Conservation (phyloP, 1,140 invertebrate genomes). For the Diploscapter pachys region DNA sequence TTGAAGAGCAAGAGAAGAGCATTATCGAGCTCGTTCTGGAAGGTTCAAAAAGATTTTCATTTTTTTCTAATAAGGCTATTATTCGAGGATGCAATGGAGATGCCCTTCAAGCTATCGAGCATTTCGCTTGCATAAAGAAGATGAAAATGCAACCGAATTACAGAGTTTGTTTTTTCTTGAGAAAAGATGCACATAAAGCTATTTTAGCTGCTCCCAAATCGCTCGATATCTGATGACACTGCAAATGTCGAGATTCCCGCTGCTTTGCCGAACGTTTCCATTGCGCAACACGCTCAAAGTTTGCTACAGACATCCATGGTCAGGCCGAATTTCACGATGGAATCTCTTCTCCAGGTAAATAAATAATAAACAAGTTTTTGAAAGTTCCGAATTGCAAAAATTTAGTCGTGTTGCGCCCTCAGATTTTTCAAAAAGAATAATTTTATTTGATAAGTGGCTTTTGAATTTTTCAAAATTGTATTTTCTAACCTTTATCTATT, state of each 20-base stretch:
- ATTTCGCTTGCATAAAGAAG: constrained; percentile 60
- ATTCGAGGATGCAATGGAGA: constrained; percentile 73
- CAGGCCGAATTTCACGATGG: constrained; percentile 6
- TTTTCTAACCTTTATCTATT: not conserved
- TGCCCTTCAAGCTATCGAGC: constrained; percentile 74
- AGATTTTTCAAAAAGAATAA: not conserved
- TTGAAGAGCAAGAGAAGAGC: constrained; percentile 76
- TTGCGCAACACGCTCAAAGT: constrained; percentile 1
- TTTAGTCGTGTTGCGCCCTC: not conserved
- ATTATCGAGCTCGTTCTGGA: constrained; percentile 81
- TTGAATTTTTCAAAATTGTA: too few relatives aligned
- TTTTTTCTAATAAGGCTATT: too few relatives aligned
- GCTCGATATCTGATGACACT: not conserved
- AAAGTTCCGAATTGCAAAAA: too few relatives aligned
- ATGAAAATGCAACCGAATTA: not conserved
- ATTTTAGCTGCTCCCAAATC: not conserved
- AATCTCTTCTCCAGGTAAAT: constrained; percentile 11
- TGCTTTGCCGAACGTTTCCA: not conserved
- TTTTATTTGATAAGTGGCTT: not conserved
- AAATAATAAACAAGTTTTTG: not conserved
- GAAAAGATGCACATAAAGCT: not conserved
- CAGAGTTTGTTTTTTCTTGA: not conserved
- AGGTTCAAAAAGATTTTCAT: constrained; percentile 37
- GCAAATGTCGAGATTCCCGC: not conserved
- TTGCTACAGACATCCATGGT: not conserved